Evolutionary conservation across 2,888 invertebrate genomes (phyloP).

Genomic region (Drosophila aldrichi): DNA sequence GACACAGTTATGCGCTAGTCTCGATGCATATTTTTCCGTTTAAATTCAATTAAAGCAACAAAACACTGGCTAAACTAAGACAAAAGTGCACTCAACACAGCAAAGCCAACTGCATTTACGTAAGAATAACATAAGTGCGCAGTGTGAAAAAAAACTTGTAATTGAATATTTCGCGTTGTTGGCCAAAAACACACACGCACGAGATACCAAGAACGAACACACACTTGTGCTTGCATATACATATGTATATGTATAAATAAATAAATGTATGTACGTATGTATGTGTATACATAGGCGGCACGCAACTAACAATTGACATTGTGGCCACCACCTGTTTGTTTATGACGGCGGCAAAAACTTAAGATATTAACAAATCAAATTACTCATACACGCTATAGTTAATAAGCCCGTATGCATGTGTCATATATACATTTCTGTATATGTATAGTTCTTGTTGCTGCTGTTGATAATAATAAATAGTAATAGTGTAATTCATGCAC

Average conservation of each 20-base stretch:
- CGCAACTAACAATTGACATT: conserved; percentile 58
- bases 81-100: not conserved
- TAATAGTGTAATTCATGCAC: conserved; percentile 12
- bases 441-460: not conserved
- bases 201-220: conserved; percentile 13
- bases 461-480: conserved; percentile 18
- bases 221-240: not conserved
- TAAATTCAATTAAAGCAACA: conserved; percentile 40
- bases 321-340: conserved; percentile 59
- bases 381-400: conserved; percentile 25
- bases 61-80: conserved; percentile 24
- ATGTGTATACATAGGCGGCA: conserved; percentile 37
- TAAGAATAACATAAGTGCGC: conserved; percentile 55
- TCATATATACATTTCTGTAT: conserved; percentile 10
- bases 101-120: conserved; percentile 30
- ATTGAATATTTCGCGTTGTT: conserved; percentile 25
- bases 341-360: conserved; percentile 35
- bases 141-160: conserved; percentile 31
- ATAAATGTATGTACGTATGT: conserved; percentile 10
- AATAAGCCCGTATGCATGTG: conserved; percentile 38
- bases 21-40: conserved; percentile 22
- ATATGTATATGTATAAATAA: conserved; percentile 1
- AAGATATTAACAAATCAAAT: conserved; percentile 3
- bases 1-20: conserved; percentile 24
- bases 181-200: conserved; percentile 24